These are phyloP conservation scores for Acridotheres tristis DNA, from an alignment of 2,797 vertebrate species.

Conservation along the genomic window DNA sequence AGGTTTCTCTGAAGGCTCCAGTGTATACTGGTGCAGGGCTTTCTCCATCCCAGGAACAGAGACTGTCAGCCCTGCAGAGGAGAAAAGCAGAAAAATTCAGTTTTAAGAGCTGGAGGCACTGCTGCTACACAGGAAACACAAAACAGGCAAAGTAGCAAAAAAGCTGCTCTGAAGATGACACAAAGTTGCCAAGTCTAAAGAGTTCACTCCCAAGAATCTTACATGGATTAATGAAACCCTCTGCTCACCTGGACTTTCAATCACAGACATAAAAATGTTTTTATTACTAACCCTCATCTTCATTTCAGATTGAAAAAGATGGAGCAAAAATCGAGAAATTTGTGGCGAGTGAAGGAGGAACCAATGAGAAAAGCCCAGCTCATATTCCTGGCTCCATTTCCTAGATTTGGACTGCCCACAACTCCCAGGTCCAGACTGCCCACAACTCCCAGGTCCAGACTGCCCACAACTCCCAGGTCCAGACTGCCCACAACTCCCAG, in stretches of 20 bases:
- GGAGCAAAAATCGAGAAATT: background rate
- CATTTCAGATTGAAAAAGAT: background rate
- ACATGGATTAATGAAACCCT: rapidly evolving
- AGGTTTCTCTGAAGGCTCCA: conserved; percentile 92
- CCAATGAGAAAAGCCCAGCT: background rate
- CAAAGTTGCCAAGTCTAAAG: background rate
- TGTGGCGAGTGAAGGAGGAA: background rate
- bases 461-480: too few relatives aligned
- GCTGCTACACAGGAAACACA: background rate
- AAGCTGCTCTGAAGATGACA: background rate
- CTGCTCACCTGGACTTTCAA: rapidly evolving
- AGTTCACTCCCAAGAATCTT: background rate
- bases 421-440: too few relatives aligned
- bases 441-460: background rate
- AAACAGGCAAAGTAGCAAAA: rapidly evolving
- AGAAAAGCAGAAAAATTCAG: background rate
- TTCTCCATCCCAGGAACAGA: conserved; percentile 96
- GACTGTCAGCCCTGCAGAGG: conserved; percentile 85
- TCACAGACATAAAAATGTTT: background rate
- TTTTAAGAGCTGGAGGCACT: background rate
- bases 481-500: background rate
- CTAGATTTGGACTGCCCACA: too few relatives aligned
- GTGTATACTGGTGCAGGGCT: conserved; percentile 92
- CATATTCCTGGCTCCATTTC: background rate
- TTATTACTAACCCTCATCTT: background rate